Percentiles rank a stretch among this genome's conserved stretches.
Conservation (phyloP, 2,113 vertebrate species). For the Brachypteracias leptosomus region DNA sequence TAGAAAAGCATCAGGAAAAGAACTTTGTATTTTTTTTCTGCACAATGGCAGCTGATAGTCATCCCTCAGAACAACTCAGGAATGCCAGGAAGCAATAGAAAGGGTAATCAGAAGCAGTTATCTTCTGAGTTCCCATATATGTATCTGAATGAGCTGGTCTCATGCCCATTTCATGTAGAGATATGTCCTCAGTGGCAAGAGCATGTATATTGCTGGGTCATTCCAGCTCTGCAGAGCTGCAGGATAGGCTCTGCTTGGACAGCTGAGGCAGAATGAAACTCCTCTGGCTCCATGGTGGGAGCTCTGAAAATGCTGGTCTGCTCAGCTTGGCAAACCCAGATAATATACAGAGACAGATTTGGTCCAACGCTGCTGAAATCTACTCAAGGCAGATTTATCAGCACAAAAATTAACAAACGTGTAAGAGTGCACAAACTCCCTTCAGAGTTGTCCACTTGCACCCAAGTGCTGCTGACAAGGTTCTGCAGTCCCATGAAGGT, state of each 20-base stretch:
- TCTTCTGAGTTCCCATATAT: not conserved
- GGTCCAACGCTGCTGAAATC: not conserved
- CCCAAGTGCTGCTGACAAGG: not conserved
- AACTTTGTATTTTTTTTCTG: not conserved
- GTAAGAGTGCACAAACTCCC: not conserved
- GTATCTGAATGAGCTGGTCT: not conserved
- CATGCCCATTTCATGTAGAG: not conserved
- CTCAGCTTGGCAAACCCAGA: not conserved
- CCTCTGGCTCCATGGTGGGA: not conserved
- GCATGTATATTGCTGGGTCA: not conserved
- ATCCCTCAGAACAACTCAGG: not conserved
- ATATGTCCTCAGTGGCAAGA: not conserved
- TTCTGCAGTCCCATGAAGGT: not conserved
- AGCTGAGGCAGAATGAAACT: not conserved
- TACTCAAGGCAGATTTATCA: not conserved
- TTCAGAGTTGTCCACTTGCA: not conserved
- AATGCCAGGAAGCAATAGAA: not conserved
- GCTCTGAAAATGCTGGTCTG: not conserved
- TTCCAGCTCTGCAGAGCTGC: not conserved
- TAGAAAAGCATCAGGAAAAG: not conserved
- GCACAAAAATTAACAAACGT: not conserved
- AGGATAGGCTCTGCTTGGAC: not conserved
- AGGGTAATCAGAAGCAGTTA: not conserved
- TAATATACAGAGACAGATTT: not conserved
- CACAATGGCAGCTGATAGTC: not conserved